phyloP scores from a whole-genome alignment of 1,140 invertebrate genomes.

The Druon quercuslanigerum region DNA sequence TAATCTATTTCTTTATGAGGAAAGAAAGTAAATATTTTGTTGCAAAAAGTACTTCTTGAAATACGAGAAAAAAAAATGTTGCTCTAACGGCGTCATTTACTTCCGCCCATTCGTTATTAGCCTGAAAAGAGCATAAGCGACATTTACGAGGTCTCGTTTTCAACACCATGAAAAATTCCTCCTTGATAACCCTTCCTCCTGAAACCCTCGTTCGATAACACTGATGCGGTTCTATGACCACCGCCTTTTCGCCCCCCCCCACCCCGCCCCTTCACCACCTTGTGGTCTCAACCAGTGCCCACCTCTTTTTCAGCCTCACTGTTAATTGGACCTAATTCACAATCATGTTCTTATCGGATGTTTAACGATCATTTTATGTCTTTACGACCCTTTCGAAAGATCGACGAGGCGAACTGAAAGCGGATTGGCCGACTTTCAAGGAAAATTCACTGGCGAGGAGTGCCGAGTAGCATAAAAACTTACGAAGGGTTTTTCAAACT shows the following conservation, averaged over 20 bases:
- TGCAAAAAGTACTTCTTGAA: no score
- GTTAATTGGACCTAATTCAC: slow-evolving; percentile 27
- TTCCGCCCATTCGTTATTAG: slow-evolving; percentile 19
- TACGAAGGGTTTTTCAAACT: no score
- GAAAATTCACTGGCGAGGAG: no score
- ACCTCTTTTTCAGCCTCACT: slow-evolving; percentile 31
- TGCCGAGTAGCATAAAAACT: no score
- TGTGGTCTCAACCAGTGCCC: no score
- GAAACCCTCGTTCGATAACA: slow-evolving; percentile 17
- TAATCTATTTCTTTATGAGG: no score
- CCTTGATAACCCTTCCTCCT: slow-evolving; percentile 21
- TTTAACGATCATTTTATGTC: slow-evolving; percentile 30
- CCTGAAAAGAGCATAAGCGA: slow-evolving; percentile 20
- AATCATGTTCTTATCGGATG: slow-evolving; percentile 19
- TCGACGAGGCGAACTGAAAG: no score
- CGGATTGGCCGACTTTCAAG: no score
- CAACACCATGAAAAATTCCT: slow-evolving; percentile 29
- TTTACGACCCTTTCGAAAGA: slow-evolving; percentile 10
- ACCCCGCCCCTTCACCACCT: neutral
- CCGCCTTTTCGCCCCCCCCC: neutral
- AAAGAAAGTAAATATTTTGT: no score
- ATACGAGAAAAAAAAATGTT: neutral
- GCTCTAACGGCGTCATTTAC: slow-evolving; percentile 19
- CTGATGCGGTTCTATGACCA: slow-evolving; percentile 19
- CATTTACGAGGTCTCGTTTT: slow-evolving; percentile 26